Evolutionary conservation across 1,140 invertebrate genomes (phyloP), one percentile per base, ranked within the genome.

Genomic region (Leptoteleia sp.): DNA sequence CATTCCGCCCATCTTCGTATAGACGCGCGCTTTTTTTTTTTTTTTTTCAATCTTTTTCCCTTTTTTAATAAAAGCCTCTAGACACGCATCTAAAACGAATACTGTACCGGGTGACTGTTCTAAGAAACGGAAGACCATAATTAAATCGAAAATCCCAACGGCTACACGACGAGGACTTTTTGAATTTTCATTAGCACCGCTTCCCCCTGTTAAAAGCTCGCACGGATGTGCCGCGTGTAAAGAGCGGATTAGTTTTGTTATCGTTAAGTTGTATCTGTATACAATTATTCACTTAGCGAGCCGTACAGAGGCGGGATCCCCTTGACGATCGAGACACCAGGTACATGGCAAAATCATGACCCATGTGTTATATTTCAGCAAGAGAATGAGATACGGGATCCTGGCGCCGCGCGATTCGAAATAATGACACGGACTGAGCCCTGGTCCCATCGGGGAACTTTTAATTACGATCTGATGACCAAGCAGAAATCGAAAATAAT

Each of bases 381-480:
- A 81, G 80, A 82, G 82, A 83, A 88, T 86, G 85, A 89, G 84
- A 85, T 87, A 89, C 81, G 84, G 80, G 86, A 70, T 86, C 81
- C 81, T 88, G 86, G 87, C 86, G 87, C 87, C 87, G 84, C 82
- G 81, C 82, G 81, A 82, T 83, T 82, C 82, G 80, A 87, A 87
- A 88, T 89, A 89, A 89, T 89, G 87, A 88, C 87, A 89, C 84
- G 78, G 83, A 48, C 78, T 57, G 35, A 71, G 65, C 78, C 64
- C 57, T 59, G 70, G 83, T 86, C 83, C 80, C 82, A 84, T 84
- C 83, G 79, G 82, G 77, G 82, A 87, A 85, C 82, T 89, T 89
- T 88, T 89, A 89, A 89, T 89, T 89, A 89, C 87, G 81, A 88
- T 83, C 83, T 87, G 86, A 87, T 89, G 86, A 89, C 85, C 83